Percentiles rank a stretch among this genome's conserved stretches.
These are phyloP conservation scores for Lytechinus variegatus DNA, from an alignment of 35 echinoderm and acorn worm species.

Conservation along the genomic window DNA sequence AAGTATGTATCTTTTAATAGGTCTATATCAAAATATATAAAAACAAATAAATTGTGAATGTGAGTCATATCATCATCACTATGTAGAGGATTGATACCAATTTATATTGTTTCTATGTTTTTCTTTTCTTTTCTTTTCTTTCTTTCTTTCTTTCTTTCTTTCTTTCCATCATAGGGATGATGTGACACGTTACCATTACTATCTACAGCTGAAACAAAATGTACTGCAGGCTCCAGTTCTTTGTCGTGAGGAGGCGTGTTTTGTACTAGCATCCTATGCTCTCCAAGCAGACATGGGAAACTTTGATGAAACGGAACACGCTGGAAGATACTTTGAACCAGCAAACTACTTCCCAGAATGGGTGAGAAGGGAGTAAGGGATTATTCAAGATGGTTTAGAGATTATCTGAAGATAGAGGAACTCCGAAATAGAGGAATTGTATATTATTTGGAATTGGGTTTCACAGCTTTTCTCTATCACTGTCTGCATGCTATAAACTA, in stretches of 20 bases:
- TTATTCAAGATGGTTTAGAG: no score
- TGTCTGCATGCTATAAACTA: no score
- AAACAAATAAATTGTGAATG: no score
- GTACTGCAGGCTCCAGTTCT: constrained; percentile 88
- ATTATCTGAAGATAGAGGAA: no score
- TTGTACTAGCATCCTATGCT: constrained; percentile 92
- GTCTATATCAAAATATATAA: no score
- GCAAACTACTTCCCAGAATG: constrained; percentile 96
- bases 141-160: no score
- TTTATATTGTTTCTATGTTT: not conserved
- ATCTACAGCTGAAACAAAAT: constrained; percentile 91
- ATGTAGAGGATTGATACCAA: not conserved
- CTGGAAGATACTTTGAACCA: constrained; percentile 90
- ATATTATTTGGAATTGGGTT: no score
- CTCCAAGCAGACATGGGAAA: constrained; percentile 96
- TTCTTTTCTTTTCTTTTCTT: no score
- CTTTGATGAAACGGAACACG: constrained; percentile 76
- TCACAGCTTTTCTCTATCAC: no score
- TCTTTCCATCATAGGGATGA: constrained; percentile 80
- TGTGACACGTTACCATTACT: constrained; percentile 90
- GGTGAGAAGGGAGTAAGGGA: constrained; percentile 59
- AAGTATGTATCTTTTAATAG: no score
- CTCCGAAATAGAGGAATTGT: no score
- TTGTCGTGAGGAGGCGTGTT: constrained; percentile 91
- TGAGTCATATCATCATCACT: no score